These are phyloP conservation scores for Xiphophorus hellerii DNA, from an alignment of 2,113 vertebrate genomes.

Conservation along the genomic window DNA sequence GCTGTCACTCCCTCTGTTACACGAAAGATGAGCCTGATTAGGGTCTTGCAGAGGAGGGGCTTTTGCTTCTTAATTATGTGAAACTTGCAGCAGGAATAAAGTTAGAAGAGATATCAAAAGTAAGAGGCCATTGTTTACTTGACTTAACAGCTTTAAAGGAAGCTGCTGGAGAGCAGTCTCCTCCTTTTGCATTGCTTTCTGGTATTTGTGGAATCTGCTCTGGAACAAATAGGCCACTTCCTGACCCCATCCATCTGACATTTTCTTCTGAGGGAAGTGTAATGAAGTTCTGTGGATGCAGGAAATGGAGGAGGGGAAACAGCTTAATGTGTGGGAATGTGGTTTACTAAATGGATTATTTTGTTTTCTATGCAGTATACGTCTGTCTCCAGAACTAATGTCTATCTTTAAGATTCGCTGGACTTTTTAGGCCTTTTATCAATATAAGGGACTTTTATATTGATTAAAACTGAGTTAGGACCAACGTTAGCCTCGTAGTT, in stretches of 20 bases:
- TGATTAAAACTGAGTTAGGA: no score
- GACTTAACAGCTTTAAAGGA: constrained; percentile 62
- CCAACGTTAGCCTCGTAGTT: no score
- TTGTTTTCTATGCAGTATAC: neutral
- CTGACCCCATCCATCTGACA: constrained; percentile 70
- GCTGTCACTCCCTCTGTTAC: neutral
- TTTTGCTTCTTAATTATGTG: neutral
- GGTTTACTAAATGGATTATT: neutral
- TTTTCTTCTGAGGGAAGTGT: constrained; percentile 47
- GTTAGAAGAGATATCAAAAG: neutral
- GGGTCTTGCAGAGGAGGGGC: no score
- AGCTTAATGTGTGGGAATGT: constrained; percentile 7
- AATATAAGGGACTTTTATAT: no score
- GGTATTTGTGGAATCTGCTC: constrained; percentile 85
- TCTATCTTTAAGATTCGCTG: neutral
- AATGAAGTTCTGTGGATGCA: constrained; percentile 36
- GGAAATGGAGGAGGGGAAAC: constrained; percentile 7
- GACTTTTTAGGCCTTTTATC: neutral
- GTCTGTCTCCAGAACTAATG: neutral
- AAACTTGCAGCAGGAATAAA: constrained; percentile 15
- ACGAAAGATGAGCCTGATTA: neutral
- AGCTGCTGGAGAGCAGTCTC: constrained; percentile 57
- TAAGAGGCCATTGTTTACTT: constrained; percentile 40
- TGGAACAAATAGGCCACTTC: constrained; percentile 83
- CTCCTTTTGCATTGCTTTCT: constrained; percentile 73